Evolutionary conservation across 1,140 invertebrate species (phyloP).

Genomic region (Oryzaephilus surinamensis): DNA sequence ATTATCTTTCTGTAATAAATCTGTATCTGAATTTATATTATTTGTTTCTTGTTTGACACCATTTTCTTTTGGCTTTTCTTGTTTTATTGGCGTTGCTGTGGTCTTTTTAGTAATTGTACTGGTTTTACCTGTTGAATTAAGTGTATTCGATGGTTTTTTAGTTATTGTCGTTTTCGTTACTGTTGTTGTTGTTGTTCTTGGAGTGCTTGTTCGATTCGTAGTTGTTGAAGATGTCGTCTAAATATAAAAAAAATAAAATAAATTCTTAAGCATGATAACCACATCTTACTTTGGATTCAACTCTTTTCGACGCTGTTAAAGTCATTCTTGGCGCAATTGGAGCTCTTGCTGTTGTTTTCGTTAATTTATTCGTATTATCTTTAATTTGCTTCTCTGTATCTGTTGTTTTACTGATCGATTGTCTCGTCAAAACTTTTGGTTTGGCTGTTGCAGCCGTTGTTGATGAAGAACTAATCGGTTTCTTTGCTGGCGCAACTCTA

Average conservation of each 20-base stretch:
- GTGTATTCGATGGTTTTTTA: constrained; percentile 25
- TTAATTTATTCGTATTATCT: constrained; percentile 48
- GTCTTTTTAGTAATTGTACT: constrained; percentile 12
- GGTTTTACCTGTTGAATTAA: too few relatives aligned
- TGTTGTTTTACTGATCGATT: constrained; percentile 18
- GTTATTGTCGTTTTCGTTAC: constrained; percentile 21
- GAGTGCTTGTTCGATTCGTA: constrained; percentile 20
- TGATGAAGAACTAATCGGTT: constrained; percentile 9
- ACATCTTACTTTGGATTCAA: constrained; percentile 28
- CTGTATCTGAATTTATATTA: constrained; percentile 18
- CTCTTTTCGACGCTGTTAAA: constrained; percentile 37
- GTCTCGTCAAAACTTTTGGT: constrained; percentile 22
- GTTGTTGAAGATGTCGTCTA: constrained; percentile 20
- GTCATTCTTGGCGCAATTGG: constrained; percentile 28
- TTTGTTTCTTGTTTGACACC: constrained; percentile 24
- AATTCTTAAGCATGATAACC: neutral
- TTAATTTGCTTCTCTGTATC: constrained; percentile 46
- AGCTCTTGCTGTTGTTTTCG: constrained; percentile 20
- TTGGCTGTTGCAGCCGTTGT: constrained; percentile 27
- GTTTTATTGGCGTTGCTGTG: constrained; percentile 24
- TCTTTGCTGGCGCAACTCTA: constrained; percentile 12
- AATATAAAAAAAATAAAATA: constrained; percentile 1
- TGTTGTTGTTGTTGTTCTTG: constrained; percentile 21
- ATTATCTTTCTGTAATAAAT: constrained; percentile 29
- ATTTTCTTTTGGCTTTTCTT: constrained; percentile 27